Percentiles rank a stretch among this genome's conserved stretches.
phyloP scores from a whole-genome alignment of 2,888 invertebrate genomes.

The Drosophila cognata region DNA sequence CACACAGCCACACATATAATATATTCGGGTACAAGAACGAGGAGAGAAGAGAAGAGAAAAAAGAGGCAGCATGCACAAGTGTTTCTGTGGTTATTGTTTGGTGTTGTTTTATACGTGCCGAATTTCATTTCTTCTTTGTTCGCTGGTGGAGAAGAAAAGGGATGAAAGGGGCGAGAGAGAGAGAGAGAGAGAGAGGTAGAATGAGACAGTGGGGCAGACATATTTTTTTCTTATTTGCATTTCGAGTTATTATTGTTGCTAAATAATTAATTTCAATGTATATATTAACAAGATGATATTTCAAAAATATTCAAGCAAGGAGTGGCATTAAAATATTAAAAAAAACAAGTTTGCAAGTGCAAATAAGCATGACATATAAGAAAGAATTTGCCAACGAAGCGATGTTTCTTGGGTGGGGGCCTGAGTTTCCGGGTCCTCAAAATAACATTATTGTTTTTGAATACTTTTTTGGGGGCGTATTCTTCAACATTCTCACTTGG shows the following conservation, averaged over 20 bases:
- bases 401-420: slow-evolving; percentile 2
- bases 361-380: slow-evolving; percentile 23
- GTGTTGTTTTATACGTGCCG: slow-evolving; percentile 30
- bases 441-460: slow-evolving; percentile 48
- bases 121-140: slow-evolving; percentile 64
- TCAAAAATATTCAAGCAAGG: slow-evolving; percentile 27
- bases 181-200: background rate
- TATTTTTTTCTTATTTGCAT: slow-evolving; percentile 42
- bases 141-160: slow-evolving; percentile 37
- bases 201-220: slow-evolving; percentile 16
- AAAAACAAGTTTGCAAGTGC: slow-evolving; percentile 51
- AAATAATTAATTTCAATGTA: slow-evolving; percentile 48
- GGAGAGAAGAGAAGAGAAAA: slow-evolving; percentile 18
- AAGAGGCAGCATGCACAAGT: slow-evolving; percentile 61
- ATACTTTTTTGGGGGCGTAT: slow-evolving; percentile 16
- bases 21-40: slow-evolving; percentile 32
- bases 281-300: slow-evolving; percentile 44
- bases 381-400: background rate
- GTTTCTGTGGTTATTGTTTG: slow-evolving; percentile 39
- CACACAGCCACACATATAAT: slow-evolving; percentile 11
- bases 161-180: background rate
- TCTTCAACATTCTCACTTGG: background rate
- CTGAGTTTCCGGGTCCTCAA: slow-evolving; percentile 58
- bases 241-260: slow-evolving; percentile 33
- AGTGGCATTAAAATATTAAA: slow-evolving; percentile 34